Base-by-base conservation (phyloP, 2,797 vertebrate genomes). In the Tachyglossus aculeatus region DNA sequence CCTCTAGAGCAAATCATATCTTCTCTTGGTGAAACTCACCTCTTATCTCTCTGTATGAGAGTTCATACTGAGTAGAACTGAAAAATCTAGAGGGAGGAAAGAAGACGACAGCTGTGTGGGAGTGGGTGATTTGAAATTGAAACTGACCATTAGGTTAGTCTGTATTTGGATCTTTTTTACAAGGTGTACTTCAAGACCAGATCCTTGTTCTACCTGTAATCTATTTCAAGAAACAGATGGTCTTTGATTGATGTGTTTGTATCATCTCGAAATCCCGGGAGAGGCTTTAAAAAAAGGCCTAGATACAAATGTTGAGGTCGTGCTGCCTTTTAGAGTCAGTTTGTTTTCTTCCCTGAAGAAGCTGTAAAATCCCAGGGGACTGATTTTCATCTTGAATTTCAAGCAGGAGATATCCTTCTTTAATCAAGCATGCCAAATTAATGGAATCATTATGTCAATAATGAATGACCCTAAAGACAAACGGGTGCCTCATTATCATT, bases 271-370 rank as follows among this genome's bases (percentile, higher is more conserved):
- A 56, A 40, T 52, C 79, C 33, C 29, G n/a, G 25, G 44, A 71
- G 45, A 76, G 31, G 51, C 31, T 40, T 5, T 1, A 53, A n/a
- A n/a, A n/a, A n/a, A 52, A 78, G 18, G 32, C 65, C 41, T 78
- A 59, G 86, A 81, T 84, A 55, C 24, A 83, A 88, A 84, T 66
- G 2, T 9, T 76, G 38, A 73, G 7, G 64, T 59, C 66, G 74
- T 81, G 63, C 54, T 48, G 25, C 25, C 25, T 48, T 48, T n/a
- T n/a, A n/a, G n/a, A n/a, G n/a, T n/a, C n/a, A n/a, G n/a, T n/a
- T 43, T 41, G 21, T 29, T 29, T 48, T 48, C 31, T 19, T 48
- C 24, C 16, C 27, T 29, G 25, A 18, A 10, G 16, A 48, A 48
- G n/a, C n/a, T n/a, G n/a, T n/a, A n/a, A n/a, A n/a, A n/a, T n/a